phyloP scores from a whole-genome alignment of 2,797 vertebrate species.

The Fistularia tabacaria region DNA sequence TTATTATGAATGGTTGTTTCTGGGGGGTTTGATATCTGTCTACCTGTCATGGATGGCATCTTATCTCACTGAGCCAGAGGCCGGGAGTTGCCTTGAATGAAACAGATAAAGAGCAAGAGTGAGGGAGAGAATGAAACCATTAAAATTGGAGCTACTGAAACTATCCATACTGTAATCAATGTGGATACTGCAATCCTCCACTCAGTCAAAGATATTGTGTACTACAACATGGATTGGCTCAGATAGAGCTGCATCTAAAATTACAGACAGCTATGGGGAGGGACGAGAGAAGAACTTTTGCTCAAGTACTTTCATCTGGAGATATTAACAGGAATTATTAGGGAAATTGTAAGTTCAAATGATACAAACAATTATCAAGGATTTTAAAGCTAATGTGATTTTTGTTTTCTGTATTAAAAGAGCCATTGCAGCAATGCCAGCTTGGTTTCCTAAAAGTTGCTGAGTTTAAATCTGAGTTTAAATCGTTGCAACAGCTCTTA shows the following conservation, averaged over 20 bases:
- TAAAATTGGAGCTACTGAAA: conserved; percentile 29
- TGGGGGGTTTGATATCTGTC: conserved; percentile 42
- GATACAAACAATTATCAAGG: too few species aligned
- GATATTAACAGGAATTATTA: too few species aligned
- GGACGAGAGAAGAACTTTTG: not conserved
- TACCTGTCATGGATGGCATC: conserved; percentile 35
- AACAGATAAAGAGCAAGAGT: conserved; percentile 9
- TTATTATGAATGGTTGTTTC: conserved; percentile 12
- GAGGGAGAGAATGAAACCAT: conserved; percentile 35
- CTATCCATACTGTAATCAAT: conserved; percentile 44
- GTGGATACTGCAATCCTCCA: conserved; percentile 25
- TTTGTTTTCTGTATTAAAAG: too few species aligned
- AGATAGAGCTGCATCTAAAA: conserved; percentile 31
- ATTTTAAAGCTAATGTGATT: too few species aligned
- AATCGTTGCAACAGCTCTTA: too few species aligned
- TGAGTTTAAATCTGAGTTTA: too few species aligned
- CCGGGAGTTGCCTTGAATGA: conserved; percentile 20
- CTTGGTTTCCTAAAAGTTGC: not conserved
- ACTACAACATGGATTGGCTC: conserved; percentile 24
- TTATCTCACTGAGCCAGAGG: conserved; percentile 55
- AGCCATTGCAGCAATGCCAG: not conserved
- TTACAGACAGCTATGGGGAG: conserved; percentile 27
- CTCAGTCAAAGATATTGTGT: conserved; percentile 22
- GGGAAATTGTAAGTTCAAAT: too few species aligned
- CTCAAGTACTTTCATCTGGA: too few species aligned